Evolutionary conservation across 2,888 invertebrate genomes (phyloP), one percentile per base, ranked within the genome.

Genomic region (Chrysina gloriosa): DNA sequence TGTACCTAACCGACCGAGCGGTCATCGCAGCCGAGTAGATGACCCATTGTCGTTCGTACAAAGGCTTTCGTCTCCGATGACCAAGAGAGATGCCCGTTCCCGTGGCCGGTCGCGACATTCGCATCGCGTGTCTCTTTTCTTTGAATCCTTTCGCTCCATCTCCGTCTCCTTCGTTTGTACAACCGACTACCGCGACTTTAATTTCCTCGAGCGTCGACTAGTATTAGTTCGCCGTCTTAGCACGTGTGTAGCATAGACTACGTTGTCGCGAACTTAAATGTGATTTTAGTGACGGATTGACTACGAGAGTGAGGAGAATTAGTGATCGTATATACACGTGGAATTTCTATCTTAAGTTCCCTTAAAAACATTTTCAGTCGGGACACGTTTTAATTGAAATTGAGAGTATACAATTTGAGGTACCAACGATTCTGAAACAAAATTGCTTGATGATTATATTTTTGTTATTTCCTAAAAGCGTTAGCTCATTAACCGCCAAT

Each of bases 11-110:
- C 42, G 16, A 66, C 61, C 66, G 64, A 45, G 65, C 69, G 69
- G 69, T 71, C 69, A 67, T 69, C 65, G 52, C 69, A 67, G 56
- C 67, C 70, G 65, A 65, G 67, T 67, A 69, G 70, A 71, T 72
- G 71, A 72, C 72, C 72, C 66, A 71, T 71, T 71, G 71, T 72
- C 67, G 58, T 34, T 45, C 50, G 63, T 65, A 70, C 69, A 72
- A 70, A 72, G 68, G 66, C 67, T 27, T 68, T 47, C 64, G 63
- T 52, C 69, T 52, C 67, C 63, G 71, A 69, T 69, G 68, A 65
- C 69, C 69, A 67, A 68, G 68, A 63, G 63, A 70, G 70, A 70
- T 70, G 69, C 56, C 27, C 58, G 42, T 29, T 25, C 29, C 23
- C 58, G 39, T 27, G 25, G 19, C 36, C 16, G 58, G 42, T 21